Conservation (phyloP, 2,888 invertebrate species). For the Minunthozetes semirufus region DNA sequence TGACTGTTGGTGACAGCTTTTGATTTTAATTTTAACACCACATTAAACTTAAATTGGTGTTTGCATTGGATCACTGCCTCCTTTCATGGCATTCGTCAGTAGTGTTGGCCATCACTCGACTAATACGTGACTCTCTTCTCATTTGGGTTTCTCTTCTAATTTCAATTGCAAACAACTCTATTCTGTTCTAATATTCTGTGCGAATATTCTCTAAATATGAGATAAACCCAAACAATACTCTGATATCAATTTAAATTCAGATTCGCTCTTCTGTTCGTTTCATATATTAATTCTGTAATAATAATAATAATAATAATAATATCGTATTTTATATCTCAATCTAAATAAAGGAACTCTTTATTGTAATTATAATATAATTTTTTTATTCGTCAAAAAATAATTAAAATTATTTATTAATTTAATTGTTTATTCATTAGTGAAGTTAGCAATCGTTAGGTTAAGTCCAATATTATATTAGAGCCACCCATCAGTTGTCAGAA, state of each 20-base stretch:
- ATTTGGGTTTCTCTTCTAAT: background rate
- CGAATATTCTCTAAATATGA: conserved; percentile 9
- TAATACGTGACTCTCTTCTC: conserved; percentile 27
- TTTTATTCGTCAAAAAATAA: background rate
- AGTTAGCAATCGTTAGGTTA: background rate
- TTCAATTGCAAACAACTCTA: conserved; percentile 12
- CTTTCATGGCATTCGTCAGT: background rate
- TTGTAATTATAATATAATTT: background rate
- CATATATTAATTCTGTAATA: background rate
- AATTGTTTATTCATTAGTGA: background rate
- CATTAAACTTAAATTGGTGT: conserved; percentile 31
- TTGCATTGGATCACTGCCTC: conserved; percentile 25
- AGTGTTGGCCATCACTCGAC: background rate
- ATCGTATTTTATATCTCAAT: background rate
- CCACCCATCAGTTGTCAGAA: background rate
- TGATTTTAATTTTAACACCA: conserved; percentile 31
- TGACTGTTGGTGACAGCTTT: conserved; percentile 24
- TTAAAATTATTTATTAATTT: background rate
- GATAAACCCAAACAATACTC: conserved; percentile 13
- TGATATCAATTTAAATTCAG: background rate
- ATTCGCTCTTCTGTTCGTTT: background rate
- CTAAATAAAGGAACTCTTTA: background rate
- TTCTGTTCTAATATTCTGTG: background rate
- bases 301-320: background rate
- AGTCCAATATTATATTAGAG: background rate